Evolutionary conservation across 2,797 vertebrate species (phyloP), one percentile per base, ranked within the genome.

Genomic region (Silurus aristotelis): DNA sequence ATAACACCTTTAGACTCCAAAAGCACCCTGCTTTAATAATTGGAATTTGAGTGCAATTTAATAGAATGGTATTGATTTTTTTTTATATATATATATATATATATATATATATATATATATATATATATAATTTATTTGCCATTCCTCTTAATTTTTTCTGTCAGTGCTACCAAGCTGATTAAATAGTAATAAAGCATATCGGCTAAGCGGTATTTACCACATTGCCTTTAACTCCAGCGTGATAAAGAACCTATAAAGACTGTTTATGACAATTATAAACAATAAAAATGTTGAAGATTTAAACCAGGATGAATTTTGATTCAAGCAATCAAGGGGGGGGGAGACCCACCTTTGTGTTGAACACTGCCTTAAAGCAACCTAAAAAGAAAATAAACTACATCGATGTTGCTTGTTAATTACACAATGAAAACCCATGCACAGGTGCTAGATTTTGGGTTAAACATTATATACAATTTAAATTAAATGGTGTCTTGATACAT

Each of bases 221-320:
- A 58, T 77, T 58, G 73, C 73, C 8, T 58, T 77, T 77, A 58
- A 25, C 52, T 58, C n/a, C 15, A 58, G 17, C 20, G 25, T 77
- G 52, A 58, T 77, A 14, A 77, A 27, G 25, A 2, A 38, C 17
- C 55, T 58, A 60, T 31, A 58, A 38, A 58, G 17, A 22, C 25
- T 38, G 15, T 77, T 60, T 38, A 58, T 60, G 17, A 2, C 27
- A 31, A 38, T 60, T 19, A 60, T 77, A 58, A 77, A 77, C 75
- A 20, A 27, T 38, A 77, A 58, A 27, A 60, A 77, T 17, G 31
- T 27, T 58, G 73, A 31, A 77, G 20, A 25, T 31, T 31, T 60
- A 38, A 77, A 77, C 55, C 9, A 58, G 73, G 58, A 58, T 38
- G 25, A 76, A 60, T 77, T 31, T 77, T 31, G 55, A 77, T 31